Evolutionary conservation across 2,888 invertebrate species (phyloP), one percentile per base, ranked within the genome.

Genomic region (Cynaeus angustus): DNA sequence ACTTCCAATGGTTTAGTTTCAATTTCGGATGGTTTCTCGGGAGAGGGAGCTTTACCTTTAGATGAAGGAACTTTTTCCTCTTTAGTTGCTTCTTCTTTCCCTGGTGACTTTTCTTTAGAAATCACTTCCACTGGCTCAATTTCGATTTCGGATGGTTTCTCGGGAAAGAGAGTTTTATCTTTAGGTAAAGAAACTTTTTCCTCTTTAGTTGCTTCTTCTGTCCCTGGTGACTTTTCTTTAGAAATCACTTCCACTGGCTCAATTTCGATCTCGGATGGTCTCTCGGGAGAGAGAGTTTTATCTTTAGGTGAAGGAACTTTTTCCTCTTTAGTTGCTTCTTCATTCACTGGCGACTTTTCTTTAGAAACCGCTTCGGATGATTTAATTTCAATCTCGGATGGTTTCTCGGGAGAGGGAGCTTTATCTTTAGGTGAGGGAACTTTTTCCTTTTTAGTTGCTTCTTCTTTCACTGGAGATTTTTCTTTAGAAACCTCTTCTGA

Each of bases 381-480:
- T 58, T 56, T 73, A 8, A 73, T 65, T 26, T 45, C 59, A n/a
- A 59, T 45, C 48, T 50, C 14, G 0, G 55, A 12, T 13, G 14
- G 16, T 37, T 13, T 33, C 37, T 55, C 55, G 5, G 38, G 9
- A 52, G 52, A 3, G 8, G 13, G 16, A 37, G 55, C 1, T 38
- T 16, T 55, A 37, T 55, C 55, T 55, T 55, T 55, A 0, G 37
- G 37, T 9, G 38, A 14, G 6, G 37, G n/a, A 10, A 55, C 14
- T 38, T 37, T 9, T 3, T 55, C 48, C 1, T 48, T 4, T 16
- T 43, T 43, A n/a, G 3, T 12, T 1, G 43, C 10, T 13, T 3
- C 9, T 9, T 48, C 48, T 2, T 8, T n/a, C 1, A 16, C 48
- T 14, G 48, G 48, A 1, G 48, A 16, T 21, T 48, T 48, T 3